A percentile compares a stretch with the other conserved stretches of the same genome.
Conservation (phyloP, 2,113 vertebrate species). For the Nanorana parkeri region DNA sequence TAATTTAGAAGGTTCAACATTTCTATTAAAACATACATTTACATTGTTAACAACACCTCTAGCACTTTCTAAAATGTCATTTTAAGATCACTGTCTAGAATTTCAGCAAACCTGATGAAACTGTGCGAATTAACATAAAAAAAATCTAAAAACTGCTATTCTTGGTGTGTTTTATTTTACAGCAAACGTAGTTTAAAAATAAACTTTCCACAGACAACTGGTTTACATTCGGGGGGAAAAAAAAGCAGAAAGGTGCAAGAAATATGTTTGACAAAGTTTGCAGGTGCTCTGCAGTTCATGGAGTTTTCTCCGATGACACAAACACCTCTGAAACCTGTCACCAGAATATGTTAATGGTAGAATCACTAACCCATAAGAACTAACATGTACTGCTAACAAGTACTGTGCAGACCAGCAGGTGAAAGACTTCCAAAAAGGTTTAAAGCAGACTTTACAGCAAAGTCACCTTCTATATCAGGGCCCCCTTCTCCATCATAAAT, state of each 20-base stretch:
- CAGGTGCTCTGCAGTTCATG: not conserved
- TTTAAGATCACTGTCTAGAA: not conserved
- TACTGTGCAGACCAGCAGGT: no score
- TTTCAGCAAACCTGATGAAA: not conserved
- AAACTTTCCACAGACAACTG: not conserved
- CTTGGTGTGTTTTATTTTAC: not conserved
- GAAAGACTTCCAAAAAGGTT: no score
- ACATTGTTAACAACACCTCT: not conserved
- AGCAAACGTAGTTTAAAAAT: not conserved
- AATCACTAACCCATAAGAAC: no score
- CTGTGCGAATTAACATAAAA: not conserved
- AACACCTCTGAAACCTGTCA: not conserved
- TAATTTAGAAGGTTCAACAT: conserved; percentile 12
- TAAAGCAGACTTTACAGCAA: no score
- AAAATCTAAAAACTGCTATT: not conserved
- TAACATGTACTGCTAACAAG: no score
- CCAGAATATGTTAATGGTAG: no score
- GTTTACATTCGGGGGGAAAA: not conserved
- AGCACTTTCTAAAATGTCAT: conserved; percentile 4
- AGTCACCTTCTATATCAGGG: no score
- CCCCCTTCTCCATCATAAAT: no score
- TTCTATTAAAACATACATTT: not conserved
- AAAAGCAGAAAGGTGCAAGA: not conserved
- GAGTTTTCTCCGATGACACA: not conserved
- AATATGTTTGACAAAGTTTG: conserved; percentile 17